A percentile compares a stretch with the other conserved stretches of the same genome.
These are phyloP conservation scores for Varanus komodoensis DNA, from an alignment of 2,113 vertebrate species.

Conservation along the genomic window DNA sequence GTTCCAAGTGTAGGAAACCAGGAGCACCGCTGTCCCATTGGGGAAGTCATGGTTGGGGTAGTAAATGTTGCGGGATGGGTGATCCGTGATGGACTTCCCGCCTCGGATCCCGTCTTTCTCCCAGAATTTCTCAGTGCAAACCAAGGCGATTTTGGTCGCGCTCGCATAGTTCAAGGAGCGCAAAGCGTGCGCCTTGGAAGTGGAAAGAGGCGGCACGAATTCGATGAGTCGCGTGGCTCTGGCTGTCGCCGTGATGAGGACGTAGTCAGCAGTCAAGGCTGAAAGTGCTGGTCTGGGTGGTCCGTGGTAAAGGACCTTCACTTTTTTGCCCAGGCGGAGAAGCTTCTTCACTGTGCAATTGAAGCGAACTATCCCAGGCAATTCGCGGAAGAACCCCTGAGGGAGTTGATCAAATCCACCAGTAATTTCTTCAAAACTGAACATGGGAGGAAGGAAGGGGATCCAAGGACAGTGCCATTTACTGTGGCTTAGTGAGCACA, in stretches of 20 bases:
- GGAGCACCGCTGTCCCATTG: conserved; percentile 69
- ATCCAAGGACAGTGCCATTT: neutral
- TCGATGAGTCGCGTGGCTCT: conserved; percentile 80
- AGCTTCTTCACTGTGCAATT: conserved; percentile 11
- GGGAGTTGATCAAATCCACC: conserved; percentile 57
- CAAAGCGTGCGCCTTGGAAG: conserved; percentile 78
- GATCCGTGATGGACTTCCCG: conserved; percentile 81
- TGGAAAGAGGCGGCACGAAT: conserved; percentile 78
- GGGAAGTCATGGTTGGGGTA: conserved; percentile 84
- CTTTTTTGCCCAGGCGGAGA: neutral
- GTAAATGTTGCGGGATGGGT: conserved; percentile 79
- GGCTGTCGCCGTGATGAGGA: conserved; percentile 78
- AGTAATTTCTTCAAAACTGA: conserved; percentile 48
- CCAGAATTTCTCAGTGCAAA: conserved; percentile 82
- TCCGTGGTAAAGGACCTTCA: neutral
- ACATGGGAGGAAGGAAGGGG: neutral
- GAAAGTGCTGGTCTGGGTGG: conserved; percentile 5
- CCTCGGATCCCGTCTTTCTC: conserved; percentile 79
- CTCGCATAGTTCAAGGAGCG: conserved; percentile 80
- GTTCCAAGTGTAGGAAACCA: conserved; percentile 83
- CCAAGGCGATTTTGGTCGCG: conserved; percentile 83
- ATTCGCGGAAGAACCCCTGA: neutral
- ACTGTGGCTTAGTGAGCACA: neutral
- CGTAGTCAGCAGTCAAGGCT: conserved; percentile 72
- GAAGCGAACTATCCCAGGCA: conserved; percentile 11